Percentiles rank a stretch among this genome's conserved stretches.
These are phyloP conservation scores for Protomyctophum bolini DNA, from an alignment of 2,113 vertebrate species.

Conservation along the genomic window DNA sequence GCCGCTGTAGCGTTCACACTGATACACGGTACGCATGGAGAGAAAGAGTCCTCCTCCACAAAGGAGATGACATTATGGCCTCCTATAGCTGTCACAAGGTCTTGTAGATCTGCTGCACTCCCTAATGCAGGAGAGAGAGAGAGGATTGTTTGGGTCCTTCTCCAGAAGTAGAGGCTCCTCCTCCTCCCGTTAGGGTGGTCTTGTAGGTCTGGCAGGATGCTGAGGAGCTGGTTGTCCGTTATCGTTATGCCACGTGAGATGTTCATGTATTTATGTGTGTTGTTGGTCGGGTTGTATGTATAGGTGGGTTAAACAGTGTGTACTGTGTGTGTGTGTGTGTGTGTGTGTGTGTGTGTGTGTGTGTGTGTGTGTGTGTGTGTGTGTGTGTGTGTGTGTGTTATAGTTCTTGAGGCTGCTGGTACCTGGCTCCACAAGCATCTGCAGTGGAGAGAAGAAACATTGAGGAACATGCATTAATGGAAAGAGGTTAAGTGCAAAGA, in stretches of 20 bases:
- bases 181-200: too few species aligned
- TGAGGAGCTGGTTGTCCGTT: conserved; percentile 12
- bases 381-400: neutral
- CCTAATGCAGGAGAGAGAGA: too few species aligned
- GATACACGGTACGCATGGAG: conserved; percentile 8
- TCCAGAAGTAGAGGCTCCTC: too few species aligned
- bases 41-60: conserved; percentile 15
- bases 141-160: too few species aligned
- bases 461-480: conserved; percentile 35
- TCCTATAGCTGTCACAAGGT: neutral
- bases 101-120: neutral
- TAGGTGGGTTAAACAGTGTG: too few species aligned
- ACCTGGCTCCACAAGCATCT: conserved; percentile 48
- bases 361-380: conserved; percentile 5
- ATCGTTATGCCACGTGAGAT: too few species aligned
- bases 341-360: conserved; percentile 2
- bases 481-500: conserved; percentile 35
- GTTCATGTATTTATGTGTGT: too few species aligned
- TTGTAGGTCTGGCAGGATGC: neutral
- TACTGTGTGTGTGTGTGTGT: conserved; percentile 9
- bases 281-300: too few species aligned
- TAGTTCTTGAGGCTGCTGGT: conserved; percentile 35
- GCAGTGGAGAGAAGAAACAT: conserved; percentile 40
- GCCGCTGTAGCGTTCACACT: conserved; percentile 16
- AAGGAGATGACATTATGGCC: neutral